Conservation (phyloP, 23 tunicate genomes). For the Halocynthia aurantium region DNA sequence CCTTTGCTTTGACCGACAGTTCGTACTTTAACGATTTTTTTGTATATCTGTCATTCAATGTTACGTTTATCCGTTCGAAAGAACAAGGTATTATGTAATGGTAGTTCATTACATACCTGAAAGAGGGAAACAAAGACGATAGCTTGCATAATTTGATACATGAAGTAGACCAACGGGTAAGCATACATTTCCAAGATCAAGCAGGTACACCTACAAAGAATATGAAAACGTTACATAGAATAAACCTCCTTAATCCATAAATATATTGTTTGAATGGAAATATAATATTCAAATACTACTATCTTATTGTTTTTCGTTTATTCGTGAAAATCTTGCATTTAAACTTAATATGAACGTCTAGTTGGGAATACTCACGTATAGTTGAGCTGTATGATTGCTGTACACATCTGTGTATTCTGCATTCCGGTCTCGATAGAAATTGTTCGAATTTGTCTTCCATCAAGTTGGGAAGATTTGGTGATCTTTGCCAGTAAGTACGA, state of each 20-base stretch:
- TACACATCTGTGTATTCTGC: constrained; percentile 34
- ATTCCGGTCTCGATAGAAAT: constrained; percentile 46
- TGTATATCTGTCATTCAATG: too few relatives aligned
- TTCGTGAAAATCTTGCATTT: too few relatives aligned
- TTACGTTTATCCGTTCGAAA: too few relatives aligned
- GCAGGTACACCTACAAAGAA: constrained; percentile 26
- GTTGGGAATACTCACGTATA: constrained; percentile 11
- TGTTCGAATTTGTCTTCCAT: constrained; percentile 22
- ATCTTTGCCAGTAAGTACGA: not conserved
- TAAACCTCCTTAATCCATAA: too few relatives aligned
- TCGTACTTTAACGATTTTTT: too few relatives aligned
- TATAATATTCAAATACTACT: too few relatives aligned
- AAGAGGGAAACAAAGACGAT: constrained; percentile 3
- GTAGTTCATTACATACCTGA: constrained; percentile 5
- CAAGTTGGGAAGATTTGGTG: not conserved
- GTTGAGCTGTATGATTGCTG: constrained; percentile 33
- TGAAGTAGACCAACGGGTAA: constrained; percentile 27
- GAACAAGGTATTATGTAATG: too few relatives aligned
- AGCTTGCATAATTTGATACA: constrained; percentile 20
- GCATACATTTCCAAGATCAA: constrained; percentile 45
- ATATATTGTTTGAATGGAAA: too few relatives aligned
- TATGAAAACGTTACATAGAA: too few relatives aligned
- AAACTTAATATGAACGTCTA: too few relatives aligned
- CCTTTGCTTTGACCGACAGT: too few relatives aligned
- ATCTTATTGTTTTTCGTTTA: too few relatives aligned